Conservation (phyloP, 2,113 vertebrate species). For the Equus przewalskii region DNA sequence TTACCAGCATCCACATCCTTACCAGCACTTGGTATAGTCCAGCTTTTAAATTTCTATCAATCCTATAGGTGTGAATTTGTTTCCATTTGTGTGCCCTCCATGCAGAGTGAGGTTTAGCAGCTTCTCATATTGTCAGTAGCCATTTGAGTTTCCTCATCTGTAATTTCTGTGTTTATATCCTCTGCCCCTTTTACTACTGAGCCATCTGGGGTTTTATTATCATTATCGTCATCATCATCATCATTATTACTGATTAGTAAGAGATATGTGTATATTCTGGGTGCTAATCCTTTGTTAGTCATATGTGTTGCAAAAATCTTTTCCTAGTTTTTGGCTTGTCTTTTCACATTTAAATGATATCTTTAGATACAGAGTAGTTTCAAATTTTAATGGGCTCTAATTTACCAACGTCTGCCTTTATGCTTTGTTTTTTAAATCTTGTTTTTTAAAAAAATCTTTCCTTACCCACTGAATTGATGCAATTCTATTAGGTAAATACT, state of each 20-base stretch:
- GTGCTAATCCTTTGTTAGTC: not conserved
- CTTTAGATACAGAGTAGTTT: not conserved
- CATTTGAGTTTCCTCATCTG: not conserved
- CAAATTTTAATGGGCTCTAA: not conserved
- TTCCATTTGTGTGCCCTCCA: not conserved
- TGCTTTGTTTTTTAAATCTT: not conserved
- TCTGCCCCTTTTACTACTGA: not conserved
- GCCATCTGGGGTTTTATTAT: not conserved
- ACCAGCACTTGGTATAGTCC: not conserved
- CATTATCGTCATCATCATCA: not conserved
- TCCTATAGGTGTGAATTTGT: not conserved
- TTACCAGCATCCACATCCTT: fast-evolving
- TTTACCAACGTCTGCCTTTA: not conserved
- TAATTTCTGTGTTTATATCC: not conserved
- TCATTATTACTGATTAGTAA: not conserved
- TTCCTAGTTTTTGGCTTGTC: not conserved
- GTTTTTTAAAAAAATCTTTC: not conserved
- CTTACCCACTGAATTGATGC: not conserved
- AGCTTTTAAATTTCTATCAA: not conserved
- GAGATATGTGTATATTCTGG: not conserved
- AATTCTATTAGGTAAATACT: not conserved
- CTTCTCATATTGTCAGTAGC: not conserved
- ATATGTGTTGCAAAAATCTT: not conserved
- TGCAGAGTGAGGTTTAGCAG: not conserved
- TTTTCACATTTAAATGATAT: not conserved